These are phyloP conservation scores for Argynnis bischoffii DNA, from an alignment of 2,888 invertebrate species.

Conservation along the genomic window DNA sequence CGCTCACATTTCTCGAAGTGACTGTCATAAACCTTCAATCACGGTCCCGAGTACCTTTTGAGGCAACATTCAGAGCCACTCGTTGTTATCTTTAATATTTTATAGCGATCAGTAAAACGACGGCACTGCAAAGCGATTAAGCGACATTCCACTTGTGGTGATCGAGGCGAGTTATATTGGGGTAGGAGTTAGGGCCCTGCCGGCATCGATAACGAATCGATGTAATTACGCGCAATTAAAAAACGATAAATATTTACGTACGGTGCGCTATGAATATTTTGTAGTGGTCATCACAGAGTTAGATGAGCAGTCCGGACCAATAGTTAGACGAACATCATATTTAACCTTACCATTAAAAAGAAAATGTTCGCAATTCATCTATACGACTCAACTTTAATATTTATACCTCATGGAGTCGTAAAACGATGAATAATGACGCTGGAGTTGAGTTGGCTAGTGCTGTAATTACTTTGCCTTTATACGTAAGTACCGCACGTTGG, in stretches of 20 bases:
- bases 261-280: slow-evolving; percentile 64
- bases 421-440: slow-evolving; percentile 82
- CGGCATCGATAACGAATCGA: slow-evolving; percentile 62
- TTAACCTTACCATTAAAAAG: slow-evolving; percentile 80
- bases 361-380: slow-evolving; percentile 81
- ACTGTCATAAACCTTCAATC: slow-evolving; percentile 78
- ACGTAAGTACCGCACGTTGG: slow-evolving; percentile 62
- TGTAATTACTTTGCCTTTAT: slow-evolving; percentile 79
- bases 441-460: slow-evolving; percentile 78
- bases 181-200: slow-evolving; percentile 52
- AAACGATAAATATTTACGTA: slow-evolving; percentile 64
- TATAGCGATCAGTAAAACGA: slow-evolving; percentile 81
- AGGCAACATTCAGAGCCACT: slow-evolving; percentile 66
- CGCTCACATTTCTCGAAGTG: slow-evolving; percentile 71
- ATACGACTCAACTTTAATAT: slow-evolving; percentile 81
- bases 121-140: slow-evolving; percentile 76
- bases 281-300: slow-evolving; percentile 57
- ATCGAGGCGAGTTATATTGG: slow-evolving; percentile 51
- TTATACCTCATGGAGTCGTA: slow-evolving; percentile 81
- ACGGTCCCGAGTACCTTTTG: slow-evolving; percentile 61
- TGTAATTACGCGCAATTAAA: slow-evolving; percentile 73
- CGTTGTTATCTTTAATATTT: slow-evolving; percentile 81
- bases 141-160: slow-evolving; percentile 69
- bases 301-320: slow-evolving; percentile 62
- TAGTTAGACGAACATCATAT: slow-evolving; percentile 69